Evolutionary conservation across 2,113 vertebrate genomes (phyloP).

Genomic region (Physeter macrocephalus): DNA sequence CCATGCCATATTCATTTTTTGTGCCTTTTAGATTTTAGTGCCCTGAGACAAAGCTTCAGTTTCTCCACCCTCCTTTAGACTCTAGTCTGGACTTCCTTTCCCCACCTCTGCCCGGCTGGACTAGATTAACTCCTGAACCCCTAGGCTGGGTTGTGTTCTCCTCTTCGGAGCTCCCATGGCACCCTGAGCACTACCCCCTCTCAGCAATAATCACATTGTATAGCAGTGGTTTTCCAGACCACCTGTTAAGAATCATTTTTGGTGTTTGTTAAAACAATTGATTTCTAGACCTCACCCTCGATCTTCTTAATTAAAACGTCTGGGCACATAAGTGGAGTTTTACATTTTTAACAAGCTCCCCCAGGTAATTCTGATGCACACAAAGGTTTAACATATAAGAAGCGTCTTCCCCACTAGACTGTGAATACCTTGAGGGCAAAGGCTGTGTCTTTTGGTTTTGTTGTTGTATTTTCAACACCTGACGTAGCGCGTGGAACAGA

Average conservation of each 20-base stretch:
- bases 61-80: background rate
- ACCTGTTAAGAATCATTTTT: background rate
- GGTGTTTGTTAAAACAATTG: background rate
- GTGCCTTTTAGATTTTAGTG: conserved; percentile 15
- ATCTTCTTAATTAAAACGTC: conserved; percentile 29
- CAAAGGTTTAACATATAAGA: conserved; percentile 39
- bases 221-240: background rate
- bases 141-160: background rate
- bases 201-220: conserved; percentile 46
- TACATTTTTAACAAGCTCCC: conserved; percentile 44
- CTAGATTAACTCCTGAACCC: background rate
- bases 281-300: background rate
- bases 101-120: background rate
- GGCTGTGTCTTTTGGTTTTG: conserved; percentile 19
- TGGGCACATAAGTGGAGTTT: conserved; percentile 3
- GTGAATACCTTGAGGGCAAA: conserved; percentile 49
- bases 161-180: background rate
- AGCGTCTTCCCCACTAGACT: conserved; percentile 30
- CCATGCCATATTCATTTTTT: background rate
- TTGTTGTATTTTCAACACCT: conserved; percentile 50
- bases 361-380: conserved; percentile 48
- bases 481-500: conserved; percentile 18
- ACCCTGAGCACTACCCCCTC: background rate
- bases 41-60: background rate
- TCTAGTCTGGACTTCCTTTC: background rate